Percentiles rank a stretch among this genome's conserved stretches.
Conservation (phyloP, 2,888 invertebrate species). For the Seladonia tumulorum region DNA sequence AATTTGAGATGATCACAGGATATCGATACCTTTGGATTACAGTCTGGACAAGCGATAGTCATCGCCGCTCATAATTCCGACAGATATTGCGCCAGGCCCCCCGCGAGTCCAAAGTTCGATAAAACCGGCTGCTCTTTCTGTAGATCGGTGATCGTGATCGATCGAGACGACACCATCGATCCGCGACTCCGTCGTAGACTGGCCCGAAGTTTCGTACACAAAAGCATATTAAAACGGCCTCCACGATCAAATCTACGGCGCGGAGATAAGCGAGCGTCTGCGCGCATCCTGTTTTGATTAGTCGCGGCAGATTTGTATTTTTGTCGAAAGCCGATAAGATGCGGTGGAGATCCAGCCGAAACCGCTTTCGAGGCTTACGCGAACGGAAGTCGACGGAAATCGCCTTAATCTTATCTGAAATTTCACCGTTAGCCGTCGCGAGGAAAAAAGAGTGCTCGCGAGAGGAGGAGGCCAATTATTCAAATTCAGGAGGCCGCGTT, state of each 20-base stretch:
- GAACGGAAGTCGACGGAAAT: slow-evolving; percentile 39
- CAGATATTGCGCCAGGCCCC: neutral
- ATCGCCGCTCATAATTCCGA: neutral
- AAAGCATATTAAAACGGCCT: neutral
- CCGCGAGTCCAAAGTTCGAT: neutral
- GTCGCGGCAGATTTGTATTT: slow-evolving; percentile 27
- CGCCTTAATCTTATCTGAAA: slow-evolving; percentile 49
- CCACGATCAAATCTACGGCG: neutral
- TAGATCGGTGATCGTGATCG: neutral
- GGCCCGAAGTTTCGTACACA: neutral
- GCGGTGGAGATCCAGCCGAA: slow-evolving; percentile 31
- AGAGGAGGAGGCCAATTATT: slow-evolving; percentile 2
- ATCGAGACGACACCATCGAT: neutral
- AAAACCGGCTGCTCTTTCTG: neutral
- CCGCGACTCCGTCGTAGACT: neutral
- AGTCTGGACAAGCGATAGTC: neutral
- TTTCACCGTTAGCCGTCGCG: slow-evolving; percentile 9
- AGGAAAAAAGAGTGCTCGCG: neutral
- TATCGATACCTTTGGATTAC: neutral
- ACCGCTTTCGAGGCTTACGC: slow-evolving; percentile 12
- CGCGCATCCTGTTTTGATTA: slow-evolving; percentile 47
- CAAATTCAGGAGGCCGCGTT: neutral
- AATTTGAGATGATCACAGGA: neutral
- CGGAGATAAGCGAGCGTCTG: slow-evolving; percentile 9
- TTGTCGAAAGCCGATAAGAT: slow-evolving; percentile 46